Evolutionary conservation across 2,113 vertebrate species (phyloP), one percentile per base, ranked within the genome.

Genomic region (Prietella phreatophila): DNA sequence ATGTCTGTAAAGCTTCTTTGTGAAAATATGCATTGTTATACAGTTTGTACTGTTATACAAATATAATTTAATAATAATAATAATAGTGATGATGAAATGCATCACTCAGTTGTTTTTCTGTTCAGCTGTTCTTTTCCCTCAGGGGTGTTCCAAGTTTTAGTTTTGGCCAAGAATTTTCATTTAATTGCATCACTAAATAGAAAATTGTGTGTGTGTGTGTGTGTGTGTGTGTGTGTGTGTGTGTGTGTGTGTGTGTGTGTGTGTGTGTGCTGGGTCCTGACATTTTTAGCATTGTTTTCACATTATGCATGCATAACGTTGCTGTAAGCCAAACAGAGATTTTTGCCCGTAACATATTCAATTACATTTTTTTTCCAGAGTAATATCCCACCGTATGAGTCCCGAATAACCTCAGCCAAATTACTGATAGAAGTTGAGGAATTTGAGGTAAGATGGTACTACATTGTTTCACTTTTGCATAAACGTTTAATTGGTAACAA

Each of bases 381-480:
- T 71, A 88, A 89, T 36, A 88, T 95, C 90, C 94, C 94, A n/a
- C 90, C 90, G 0, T 96, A 94, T 0, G 91, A 94, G 91, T 95
- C 88, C 60, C 94, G 91, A 90, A 94, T 95, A 92, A 95, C 93
- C 56, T 91, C 94, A 0, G 88, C 92, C 90, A 96, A 97, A 85
- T 89, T 95, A 84, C 92, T 95, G 75, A 93, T 90, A 4, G 94
- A 94, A 92, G 92, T 89, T 0, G 94, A 95, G 86, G 95, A 91
- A 83, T 94, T 93, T 55, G 94, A 95, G 95, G 93, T 95, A 92
- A 91, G 89, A 82, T 84, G 83, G 4, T 15, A 17, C 30, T 33
- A 65, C 78, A 19, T 75, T 82, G 58, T 47, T 27, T 50, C 6
- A 15, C 5, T 69, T 17, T 67, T 67, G 7, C 5, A 55, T 19